Conservation (phyloP, 2,888 invertebrate species). For the Cataglyphis altisquamis region DNA sequence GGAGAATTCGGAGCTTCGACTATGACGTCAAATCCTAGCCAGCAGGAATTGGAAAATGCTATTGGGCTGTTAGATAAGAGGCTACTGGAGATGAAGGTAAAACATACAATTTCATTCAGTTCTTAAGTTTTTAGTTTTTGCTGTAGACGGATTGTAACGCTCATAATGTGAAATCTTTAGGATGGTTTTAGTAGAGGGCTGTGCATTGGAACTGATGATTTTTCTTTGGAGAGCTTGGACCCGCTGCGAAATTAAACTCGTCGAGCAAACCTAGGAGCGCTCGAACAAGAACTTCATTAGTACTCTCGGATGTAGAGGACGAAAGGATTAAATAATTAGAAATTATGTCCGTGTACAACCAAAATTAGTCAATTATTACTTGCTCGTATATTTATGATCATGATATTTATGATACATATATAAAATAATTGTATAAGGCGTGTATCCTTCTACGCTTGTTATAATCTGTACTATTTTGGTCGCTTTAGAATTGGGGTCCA, state of each 20-base stretch:
- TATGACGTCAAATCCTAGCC: constrained; percentile 86
- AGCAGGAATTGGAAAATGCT: constrained; percentile 90
- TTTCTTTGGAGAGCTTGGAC: constrained; percentile 97
- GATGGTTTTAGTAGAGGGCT: constrained; percentile 96
- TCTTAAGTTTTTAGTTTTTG: neutral
- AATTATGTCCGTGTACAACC: constrained; percentile 76
- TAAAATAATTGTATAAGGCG: constrained; percentile 58
- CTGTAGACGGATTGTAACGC: neutral
- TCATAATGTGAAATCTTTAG: constrained; percentile 87
- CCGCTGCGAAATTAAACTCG: constrained; percentile 91
- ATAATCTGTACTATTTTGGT: constrained; percentile 30
- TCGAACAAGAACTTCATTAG: constrained; percentile 36
- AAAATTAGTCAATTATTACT: constrained; percentile 84
- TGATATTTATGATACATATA: constrained; percentile 62
- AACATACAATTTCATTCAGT: constrained; percentile 5
- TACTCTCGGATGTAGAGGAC: constrained; percentile 36
- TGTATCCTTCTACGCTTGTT: constrained; percentile 39
- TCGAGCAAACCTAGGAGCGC: constrained; percentile 36
- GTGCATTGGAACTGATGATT: constrained; percentile 96
- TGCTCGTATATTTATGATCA: constrained; percentile 76
- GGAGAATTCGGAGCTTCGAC: constrained; percentile 89
- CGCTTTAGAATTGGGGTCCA: constrained; percentile 37
- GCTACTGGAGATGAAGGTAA: constrained; percentile 95
- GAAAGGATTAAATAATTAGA: constrained; percentile 69
- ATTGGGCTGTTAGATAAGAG: constrained; percentile 93